A percentile compares a stretch with the other conserved stretches of the same genome.
phyloP scores from a whole-genome alignment of 2,888 invertebrate genomes.

The Pteria penguin region DNA sequence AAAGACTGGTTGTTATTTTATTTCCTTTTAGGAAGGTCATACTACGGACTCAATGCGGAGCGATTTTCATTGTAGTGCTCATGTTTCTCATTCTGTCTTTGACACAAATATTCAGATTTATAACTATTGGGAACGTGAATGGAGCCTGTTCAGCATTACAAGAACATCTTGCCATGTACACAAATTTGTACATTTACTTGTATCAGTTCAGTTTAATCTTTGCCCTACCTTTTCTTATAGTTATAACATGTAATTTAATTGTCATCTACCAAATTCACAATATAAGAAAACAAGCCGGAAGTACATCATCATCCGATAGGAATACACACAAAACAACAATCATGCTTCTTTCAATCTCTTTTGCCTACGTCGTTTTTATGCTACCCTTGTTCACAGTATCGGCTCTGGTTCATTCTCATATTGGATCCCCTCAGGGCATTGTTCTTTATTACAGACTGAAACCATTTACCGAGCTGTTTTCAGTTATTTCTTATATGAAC shows the following conservation, averaged over 20 bases:
- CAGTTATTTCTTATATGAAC: slow-evolving; percentile 65
- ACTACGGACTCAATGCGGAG: slow-evolving; percentile 68
- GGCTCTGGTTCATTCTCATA: slow-evolving; percentile 52
- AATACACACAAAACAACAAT: slow-evolving; percentile 64
- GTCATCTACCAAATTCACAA: slow-evolving; percentile 66
- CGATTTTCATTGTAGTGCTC: slow-evolving; percentile 65
- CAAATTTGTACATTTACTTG: slow-evolving; percentile 70
- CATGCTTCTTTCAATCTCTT: slow-evolving; percentile 71
- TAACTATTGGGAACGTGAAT: slow-evolving; percentile 57
- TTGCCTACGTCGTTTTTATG: slow-evolving; percentile 67
- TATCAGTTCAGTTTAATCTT: slow-evolving; percentile 72
- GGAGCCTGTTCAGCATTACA: slow-evolving; percentile 52
- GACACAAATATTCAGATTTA: slow-evolving; percentile 72
- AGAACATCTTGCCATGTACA: slow-evolving; percentile 61
- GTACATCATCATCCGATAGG: not conserved
- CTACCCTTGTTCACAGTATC: slow-evolving; percentile 68
- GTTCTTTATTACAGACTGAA: slow-evolving; percentile 36
- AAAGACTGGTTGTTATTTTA: slow-evolving; percentile 74
- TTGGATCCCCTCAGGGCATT: not conserved
- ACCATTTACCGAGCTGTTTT: slow-evolving; percentile 57
- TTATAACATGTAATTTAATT: slow-evolving; percentile 67
- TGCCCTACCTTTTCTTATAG: slow-evolving; percentile 70
- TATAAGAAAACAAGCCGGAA: slow-evolving; percentile 15
- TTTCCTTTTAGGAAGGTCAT: slow-evolving; percentile 72
- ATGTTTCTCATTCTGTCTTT: slow-evolving; percentile 67